Conservation (phyloP, 2,888 invertebrate genomes). For the Ecliptopera silaceata region DNA sequence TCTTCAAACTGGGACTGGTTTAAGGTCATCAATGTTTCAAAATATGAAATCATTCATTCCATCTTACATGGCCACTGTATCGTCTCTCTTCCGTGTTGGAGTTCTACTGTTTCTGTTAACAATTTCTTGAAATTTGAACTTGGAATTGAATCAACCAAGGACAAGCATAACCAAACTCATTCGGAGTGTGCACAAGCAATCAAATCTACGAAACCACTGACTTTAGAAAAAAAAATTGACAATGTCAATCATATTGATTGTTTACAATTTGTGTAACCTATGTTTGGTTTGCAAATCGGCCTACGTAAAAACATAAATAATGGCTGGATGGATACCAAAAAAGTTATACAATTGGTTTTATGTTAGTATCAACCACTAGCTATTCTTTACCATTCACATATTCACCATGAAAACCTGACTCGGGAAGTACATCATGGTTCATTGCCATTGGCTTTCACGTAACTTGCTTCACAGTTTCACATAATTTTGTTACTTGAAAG, state of each 20-base stretch:
- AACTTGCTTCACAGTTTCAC: constrained; percentile 39
- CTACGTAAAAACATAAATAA: constrained; percentile 31
- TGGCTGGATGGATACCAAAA: constrained; percentile 62
- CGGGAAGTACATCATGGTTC: constrained; percentile 28
- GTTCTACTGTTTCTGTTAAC: constrained; percentile 23
- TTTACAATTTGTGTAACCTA: constrained; percentile 15
- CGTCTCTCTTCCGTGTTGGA: constrained; percentile 29
- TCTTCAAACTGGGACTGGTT: constrained; percentile 87
- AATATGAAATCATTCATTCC: constrained; percentile 65
- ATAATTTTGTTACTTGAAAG: constrained; percentile 45
- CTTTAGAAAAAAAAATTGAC: constrained; percentile 20
- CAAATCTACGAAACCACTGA: constrained; percentile 2
- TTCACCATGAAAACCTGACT: constrained; percentile 26
- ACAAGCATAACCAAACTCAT: constrained; percentile 34
- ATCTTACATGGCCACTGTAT: constrained; percentile 61
- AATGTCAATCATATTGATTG: constrained; percentile 21
- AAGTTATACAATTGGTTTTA: constrained; percentile 51
- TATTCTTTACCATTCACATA: constrained; percentile 28
- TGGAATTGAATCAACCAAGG: constrained; percentile 33
- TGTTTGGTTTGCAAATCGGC: constrained; percentile 15
- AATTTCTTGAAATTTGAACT: constrained; percentile 21
- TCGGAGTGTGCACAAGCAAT: constrained; percentile 15
- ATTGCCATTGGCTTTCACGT: constrained; percentile 44
- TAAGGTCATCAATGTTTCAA: constrained; percentile 83
- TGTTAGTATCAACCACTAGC: constrained; percentile 48